phyloP scores from a whole-genome alignment of 1,140 invertebrate species.

The Zaprionus ornatus region DNA sequence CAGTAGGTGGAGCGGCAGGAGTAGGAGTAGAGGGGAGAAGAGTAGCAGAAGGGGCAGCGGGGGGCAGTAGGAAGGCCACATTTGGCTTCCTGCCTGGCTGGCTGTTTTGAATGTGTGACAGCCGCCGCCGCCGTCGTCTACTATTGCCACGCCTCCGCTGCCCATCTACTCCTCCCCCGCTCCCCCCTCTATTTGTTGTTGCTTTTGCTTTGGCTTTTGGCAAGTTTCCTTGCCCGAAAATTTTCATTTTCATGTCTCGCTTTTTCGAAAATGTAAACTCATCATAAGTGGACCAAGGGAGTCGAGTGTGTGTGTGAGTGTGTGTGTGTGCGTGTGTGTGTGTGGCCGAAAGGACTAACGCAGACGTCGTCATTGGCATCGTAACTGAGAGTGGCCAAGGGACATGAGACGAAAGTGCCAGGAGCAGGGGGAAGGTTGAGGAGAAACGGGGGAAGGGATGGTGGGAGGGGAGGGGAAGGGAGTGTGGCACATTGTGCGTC shows the following conservation, averaged over 20 bases:
- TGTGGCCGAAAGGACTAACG: slow-evolving; percentile 51
- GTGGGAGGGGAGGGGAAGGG: neutral
- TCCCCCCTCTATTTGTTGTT: slow-evolving; percentile 19
- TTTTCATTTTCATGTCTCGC: slow-evolving; percentile 64
- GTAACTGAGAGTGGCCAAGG: neutral
- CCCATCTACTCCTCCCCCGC: neutral
- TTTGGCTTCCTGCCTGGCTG: slow-evolving; percentile 70
- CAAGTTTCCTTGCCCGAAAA: slow-evolving; percentile 64
- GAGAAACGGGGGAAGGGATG: neutral
- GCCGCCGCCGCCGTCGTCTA: slow-evolving; percentile 41
- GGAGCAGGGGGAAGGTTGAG: neutral
- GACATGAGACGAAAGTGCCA: neutral
- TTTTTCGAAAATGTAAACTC: slow-evolving; percentile 78
- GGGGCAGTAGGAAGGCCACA: slow-evolving; percentile 57
- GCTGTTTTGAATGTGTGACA: slow-evolving; percentile 80
- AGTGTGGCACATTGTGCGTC: slow-evolving; percentile 56
- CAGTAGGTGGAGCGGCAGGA: neutral
- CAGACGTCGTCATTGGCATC: slow-evolving; percentile 55
- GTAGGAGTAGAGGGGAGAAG: neutral
- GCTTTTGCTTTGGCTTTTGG: slow-evolving; percentile 18
- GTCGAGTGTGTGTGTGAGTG: slow-evolving; percentile 34
- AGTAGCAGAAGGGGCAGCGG: neutral
- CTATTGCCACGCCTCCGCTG: slow-evolving; percentile 11
- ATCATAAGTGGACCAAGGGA: slow-evolving; percentile 76
- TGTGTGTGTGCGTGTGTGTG: slow-evolving; percentile 28